Evolutionary conservation across 2,797 vertebrate species (phyloP).

Genomic region (Phataginus tricuspis): DNA sequence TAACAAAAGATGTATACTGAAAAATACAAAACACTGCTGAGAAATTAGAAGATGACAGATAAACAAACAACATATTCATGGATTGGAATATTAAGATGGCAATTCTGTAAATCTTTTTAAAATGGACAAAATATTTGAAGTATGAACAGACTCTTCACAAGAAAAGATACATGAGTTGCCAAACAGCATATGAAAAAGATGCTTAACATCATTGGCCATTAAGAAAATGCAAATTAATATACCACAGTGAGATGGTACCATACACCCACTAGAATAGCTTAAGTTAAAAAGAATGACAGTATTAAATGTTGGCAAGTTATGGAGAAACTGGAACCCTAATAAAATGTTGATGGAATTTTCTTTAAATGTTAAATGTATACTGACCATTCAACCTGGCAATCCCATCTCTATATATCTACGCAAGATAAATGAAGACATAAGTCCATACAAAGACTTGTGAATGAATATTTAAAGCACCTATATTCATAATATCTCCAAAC

Average conservation of each 20-base stretch:
- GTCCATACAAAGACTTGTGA: background rate
- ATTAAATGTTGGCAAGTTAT: background rate
- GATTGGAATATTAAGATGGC: background rate
- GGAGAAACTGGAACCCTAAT: background rate
- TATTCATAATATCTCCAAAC: background rate
- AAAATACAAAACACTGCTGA: background rate
- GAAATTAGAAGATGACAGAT: background rate
- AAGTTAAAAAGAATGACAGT: background rate
- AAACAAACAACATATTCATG: background rate
- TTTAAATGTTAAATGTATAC: background rate
- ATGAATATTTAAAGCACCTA: background rate
- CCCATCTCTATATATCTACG: background rate
- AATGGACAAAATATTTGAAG: background rate
- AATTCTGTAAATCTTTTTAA: slow-evolving; percentile 21
- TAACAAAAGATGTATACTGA: background rate
- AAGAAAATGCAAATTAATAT: background rate
- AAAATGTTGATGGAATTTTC: background rate
- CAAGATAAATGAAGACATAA: background rate
- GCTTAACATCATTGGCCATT: background rate
- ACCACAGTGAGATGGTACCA: background rate
- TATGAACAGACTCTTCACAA: background rate
- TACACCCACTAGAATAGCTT: background rate
- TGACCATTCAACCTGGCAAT: background rate
- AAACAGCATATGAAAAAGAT: background rate
- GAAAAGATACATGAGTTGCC: background rate